phyloP scores from a whole-genome alignment of 2,797 vertebrate genomes.

The Lithobates sylvaticus region DNA sequence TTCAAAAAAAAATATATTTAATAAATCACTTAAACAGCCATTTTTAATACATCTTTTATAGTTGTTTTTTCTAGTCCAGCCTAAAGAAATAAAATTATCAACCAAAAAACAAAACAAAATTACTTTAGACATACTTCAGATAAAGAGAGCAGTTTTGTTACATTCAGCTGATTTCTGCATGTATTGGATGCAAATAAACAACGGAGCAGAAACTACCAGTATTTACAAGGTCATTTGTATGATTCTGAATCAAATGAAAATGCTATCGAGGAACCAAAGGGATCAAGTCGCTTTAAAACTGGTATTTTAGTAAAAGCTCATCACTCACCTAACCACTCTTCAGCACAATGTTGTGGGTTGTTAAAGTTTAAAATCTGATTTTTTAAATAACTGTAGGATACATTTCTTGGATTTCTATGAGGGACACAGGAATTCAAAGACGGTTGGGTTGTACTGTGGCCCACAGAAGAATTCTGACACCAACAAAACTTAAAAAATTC shows the following conservation, averaged over 20 bases:
- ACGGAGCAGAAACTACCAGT: conserved; percentile 62
- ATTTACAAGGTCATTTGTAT: conserved; percentile 30
- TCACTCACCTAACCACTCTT: background rate
- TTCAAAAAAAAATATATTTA: no score
- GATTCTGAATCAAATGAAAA: conserved; percentile 5
- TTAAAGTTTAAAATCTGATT: no score
- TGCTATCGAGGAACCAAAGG: background rate
- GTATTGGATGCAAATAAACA: conserved; percentile 75
- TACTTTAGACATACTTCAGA: conserved; percentile 79
- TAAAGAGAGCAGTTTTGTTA: conserved; percentile 79
- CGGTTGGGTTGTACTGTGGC: no score
- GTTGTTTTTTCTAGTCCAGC: conserved; percentile 84
- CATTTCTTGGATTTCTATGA: no score
- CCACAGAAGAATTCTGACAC: no score
- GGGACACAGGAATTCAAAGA: no score
- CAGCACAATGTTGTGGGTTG: background rate
- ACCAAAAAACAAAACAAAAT: conserved; percentile 60
- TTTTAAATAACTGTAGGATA: no score
- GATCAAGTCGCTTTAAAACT: background rate
- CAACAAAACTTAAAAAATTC: no score
- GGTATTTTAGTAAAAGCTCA: background rate
- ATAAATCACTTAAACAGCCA: conserved; percentile 69
- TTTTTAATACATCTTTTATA: conserved; percentile 59
- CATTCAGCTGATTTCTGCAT: conserved; percentile 81
- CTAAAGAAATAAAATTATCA: conserved; percentile 76